A percentile compares a stretch with the other conserved stretches of the same genome.
These are phyloP conservation scores for Eudyptes chrysolophus DNA, from an alignment of 2,113 vertebrate genomes.

Conservation along the genomic window DNA sequence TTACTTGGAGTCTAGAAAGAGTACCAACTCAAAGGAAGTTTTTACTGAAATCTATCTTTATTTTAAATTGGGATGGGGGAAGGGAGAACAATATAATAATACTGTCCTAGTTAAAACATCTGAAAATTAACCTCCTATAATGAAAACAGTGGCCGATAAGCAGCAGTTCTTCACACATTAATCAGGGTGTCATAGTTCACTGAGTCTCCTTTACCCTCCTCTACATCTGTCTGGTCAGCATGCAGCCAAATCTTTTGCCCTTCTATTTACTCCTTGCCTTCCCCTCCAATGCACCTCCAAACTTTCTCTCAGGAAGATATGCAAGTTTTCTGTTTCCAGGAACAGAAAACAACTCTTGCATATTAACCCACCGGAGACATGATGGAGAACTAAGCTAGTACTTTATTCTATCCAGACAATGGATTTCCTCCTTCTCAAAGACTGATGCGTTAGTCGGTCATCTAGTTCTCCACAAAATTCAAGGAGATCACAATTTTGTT, in stretches of 20 bases:
- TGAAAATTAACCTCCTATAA: conserved; percentile 25
- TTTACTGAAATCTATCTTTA: not conserved
- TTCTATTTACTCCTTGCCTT: not conserved
- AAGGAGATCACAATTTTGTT: not conserved
- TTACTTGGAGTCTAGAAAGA: not conserved
- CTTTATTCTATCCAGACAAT: not conserved
- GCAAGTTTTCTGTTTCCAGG: not conserved
- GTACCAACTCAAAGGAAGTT: not conserved
- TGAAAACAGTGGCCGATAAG: not conserved
- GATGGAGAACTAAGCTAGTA: not conserved
- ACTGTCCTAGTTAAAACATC: conserved; percentile 25
- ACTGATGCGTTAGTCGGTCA: not conserved
- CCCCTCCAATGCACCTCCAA: not conserved
- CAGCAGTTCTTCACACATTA: conserved; percentile 12
- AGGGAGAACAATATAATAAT: not conserved
- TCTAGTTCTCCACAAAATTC: not conserved
- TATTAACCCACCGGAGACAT: fast-evolving
- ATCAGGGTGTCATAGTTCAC: not conserved
- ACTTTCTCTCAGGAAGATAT: not conserved
- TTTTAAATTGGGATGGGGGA: not conserved
- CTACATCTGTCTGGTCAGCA: not conserved
- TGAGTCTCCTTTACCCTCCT: not conserved
- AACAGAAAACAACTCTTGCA: not conserved
- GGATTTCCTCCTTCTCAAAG: not conserved
- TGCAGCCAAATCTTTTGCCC: not conserved